These are phyloP conservation scores for Microcebus tavaratra DNA, from an alignment of 2,113 vertebrate species.

Conservation along the genomic window DNA sequence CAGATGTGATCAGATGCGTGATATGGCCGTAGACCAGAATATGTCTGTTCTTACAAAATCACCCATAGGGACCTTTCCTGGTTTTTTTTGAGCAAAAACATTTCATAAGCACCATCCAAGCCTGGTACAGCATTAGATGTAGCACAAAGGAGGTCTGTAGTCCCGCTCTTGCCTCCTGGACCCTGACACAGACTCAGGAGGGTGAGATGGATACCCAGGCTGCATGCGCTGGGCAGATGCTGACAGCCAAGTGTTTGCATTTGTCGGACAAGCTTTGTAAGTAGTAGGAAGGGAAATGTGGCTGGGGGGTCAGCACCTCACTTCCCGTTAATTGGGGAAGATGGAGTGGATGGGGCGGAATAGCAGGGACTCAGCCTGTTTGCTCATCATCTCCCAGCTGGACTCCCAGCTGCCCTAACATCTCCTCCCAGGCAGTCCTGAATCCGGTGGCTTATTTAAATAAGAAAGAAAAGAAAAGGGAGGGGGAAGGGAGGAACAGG, in stretches of 20 bases:
- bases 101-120: background rate
- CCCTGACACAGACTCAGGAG: background rate
- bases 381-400: constrained; percentile 22
- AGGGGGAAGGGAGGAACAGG: background rate
- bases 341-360: background rate
- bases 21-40: background rate
- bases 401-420: background rate
- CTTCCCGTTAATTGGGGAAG: background rate
- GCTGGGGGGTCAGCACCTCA: background rate
- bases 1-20: too few species aligned
- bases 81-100: background rate
- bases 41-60: background rate
- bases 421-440: constrained; percentile 22
- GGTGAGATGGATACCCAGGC: background rate
- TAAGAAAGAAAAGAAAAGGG: background rate
- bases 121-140: background rate
- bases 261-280: background rate
- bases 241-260: background rate
- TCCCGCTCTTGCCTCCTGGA: background rate
- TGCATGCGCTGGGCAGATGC: background rate
- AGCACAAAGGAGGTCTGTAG: background rate
- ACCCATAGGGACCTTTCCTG: background rate
- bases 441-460: constrained; percentile 1
- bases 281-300: background rate
- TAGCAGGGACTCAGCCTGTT: background rate